These are phyloP conservation scores for Hybognathus amarus DNA, from an alignment of 2,797 vertebrate genomes.

Conservation along the genomic window DNA sequence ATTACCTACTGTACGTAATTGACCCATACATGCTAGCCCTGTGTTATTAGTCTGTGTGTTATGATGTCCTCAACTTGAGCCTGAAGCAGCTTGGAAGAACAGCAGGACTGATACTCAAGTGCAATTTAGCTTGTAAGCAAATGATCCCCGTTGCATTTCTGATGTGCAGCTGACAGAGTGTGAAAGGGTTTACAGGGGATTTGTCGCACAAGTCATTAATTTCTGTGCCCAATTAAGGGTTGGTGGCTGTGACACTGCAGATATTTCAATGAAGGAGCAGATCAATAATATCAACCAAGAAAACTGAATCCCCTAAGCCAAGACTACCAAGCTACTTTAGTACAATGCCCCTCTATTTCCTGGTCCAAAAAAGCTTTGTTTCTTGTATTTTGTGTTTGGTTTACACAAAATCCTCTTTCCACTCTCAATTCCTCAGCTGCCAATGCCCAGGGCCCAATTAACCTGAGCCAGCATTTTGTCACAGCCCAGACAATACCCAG, in stretches of 20 bases:
- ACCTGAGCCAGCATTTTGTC: constrained; percentile 42
- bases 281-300: constrained; percentile 47
- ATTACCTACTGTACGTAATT: no score
- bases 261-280: constrained; percentile 8
- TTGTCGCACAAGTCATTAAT: constrained; percentile 49
- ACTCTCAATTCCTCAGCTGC: constrained; percentile 37
- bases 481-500: constrained; percentile 23
- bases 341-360: constrained; percentile 2
- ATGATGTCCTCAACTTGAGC: constrained; percentile 5
- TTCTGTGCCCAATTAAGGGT: constrained; percentile 51
- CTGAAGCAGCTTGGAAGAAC: constrained; percentile 29
- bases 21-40: background rate
- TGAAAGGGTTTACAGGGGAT: constrained; percentile 49
- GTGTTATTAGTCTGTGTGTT: constrained; percentile 14
- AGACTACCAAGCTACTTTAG: constrained; percentile 9
- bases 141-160: constrained; percentile 31
- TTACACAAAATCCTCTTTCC: constrained; percentile 37
- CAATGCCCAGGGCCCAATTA: constrained; percentile 44
- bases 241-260: constrained; percentile 27
- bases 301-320: constrained; percentile 4
- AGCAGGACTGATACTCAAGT: constrained; percentile 47
- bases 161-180: constrained; percentile 37
- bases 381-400: background rate
- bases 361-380: background rate
- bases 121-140: constrained; percentile 47